Percentiles rank a stretch among this genome's conserved stretches.
These are phyloP conservation scores for Agonopterix subpropinquella DNA, from an alignment of 2,888 invertebrate genomes.

Conservation along the genomic window DNA sequence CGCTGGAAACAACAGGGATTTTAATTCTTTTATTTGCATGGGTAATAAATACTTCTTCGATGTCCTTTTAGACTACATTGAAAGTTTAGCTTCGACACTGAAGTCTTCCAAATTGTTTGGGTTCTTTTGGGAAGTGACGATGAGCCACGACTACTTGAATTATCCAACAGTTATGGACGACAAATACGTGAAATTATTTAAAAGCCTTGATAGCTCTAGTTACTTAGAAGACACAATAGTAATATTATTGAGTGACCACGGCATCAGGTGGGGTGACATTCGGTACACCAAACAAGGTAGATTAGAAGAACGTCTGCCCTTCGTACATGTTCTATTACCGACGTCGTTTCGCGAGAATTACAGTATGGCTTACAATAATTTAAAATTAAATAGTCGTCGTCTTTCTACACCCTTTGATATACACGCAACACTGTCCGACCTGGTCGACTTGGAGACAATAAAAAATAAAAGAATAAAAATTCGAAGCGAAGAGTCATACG, in stretches of 20 bases:
- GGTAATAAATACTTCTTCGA: constrained; percentile 82
- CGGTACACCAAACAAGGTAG: constrained; percentile 89
- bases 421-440: constrained; percentile 84
- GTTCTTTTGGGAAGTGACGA: constrained; percentile 88
- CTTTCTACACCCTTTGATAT: constrained; percentile 91
- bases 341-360: constrained; percentile 80
- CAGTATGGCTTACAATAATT: constrained; percentile 77
- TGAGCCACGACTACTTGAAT: constrained; percentile 91
- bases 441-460: constrained; percentile 71
- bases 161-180: constrained; percentile 85
- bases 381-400: constrained; percentile 79
- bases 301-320: constrained; percentile 91
- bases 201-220: constrained; percentile 61
- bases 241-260: constrained; percentile 91
- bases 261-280: constrained; percentile 90
- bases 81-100: constrained; percentile 78
- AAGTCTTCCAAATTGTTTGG: constrained; percentile 81
- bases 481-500: constrained; percentile 42
- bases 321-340: constrained; percentile 84
- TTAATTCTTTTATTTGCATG: constrained; percentile 82
- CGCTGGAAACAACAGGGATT: constrained; percentile 78
- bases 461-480: constrained; percentile 50
- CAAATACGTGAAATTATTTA: constrained; percentile 76
- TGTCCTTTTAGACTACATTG: constrained; percentile 82
- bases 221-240: constrained; percentile 80